Evolutionary conservation across 2,888 invertebrate genomes (phyloP), one percentile per base, ranked within the genome.

Genomic region (Alsophila aescularia): DNA sequence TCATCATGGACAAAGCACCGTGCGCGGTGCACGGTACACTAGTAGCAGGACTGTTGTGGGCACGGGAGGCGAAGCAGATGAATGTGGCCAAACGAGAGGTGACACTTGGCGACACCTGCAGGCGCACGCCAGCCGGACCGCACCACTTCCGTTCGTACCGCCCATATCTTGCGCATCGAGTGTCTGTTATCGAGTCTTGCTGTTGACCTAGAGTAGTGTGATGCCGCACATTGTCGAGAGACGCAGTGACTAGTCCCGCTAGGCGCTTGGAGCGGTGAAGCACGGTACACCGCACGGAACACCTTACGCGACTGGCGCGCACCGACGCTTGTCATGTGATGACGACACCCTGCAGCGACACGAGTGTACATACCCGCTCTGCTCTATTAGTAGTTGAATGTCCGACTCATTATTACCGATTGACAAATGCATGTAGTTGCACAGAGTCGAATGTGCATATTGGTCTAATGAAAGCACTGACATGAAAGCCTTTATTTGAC

Each of bases 161-260:
- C 78, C 45, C 80, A 82, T 86, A 79, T 89, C 76, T 87, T 82
- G 83, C 83, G 84, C 83, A 83, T 87, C 88, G 81, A 87, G 83
- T 89, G 83, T 85, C 83, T 88, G 82, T 85, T 81, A 79, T 77
- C 78, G 76, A 87, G 76, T 85, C 82, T 90, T 88, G 87, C 83
- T 90, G 86, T 90, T 88, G 77, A 86, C 72, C 84, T 90, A 89
- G 90, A 75, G 85, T 90, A 90, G 90, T 90, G 88, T 88, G 76
- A 85, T 90, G 90, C 83, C 82, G 86, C 88, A 90, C 89, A 73
- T 78, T 54, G 74, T 78, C 73, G 78, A 77, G 70, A 72, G 81
- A 76, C 80, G 82, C 82, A 79, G 79, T 75, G 81, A 75, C 75
- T 87, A 83, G 84, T 78, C 70, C 67, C 81, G 75, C 69, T 87